phyloP scores from a whole-genome alignment of 2,113 vertebrate genomes.

The Oreotrochilus melanogaster region DNA sequence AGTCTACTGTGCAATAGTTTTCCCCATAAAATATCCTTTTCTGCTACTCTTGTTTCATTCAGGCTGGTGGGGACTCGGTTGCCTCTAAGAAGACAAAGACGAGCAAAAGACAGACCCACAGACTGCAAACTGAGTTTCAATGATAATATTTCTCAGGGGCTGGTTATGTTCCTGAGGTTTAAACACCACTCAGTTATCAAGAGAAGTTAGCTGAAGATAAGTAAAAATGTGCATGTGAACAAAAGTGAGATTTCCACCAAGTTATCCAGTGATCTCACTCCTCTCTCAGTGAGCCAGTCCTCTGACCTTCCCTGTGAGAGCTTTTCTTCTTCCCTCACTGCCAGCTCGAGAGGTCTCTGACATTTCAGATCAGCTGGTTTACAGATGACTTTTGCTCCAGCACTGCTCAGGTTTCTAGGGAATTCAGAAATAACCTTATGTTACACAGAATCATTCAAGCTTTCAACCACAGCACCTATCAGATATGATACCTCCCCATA shows the following conservation, averaged over 20 bases:
- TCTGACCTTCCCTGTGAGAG: not conserved
- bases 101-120: not conserved
- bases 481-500: not conserved
- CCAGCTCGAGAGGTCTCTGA: not conserved
- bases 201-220: not conserved
- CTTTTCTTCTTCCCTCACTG: slow-evolving; percentile 6
- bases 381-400: not conserved
- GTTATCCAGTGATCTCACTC: not conserved
- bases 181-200: not conserved
- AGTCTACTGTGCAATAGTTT: not conserved
- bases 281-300: not conserved
- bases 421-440: slow-evolving; percentile 30
- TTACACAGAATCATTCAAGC: slow-evolving; percentile 6
- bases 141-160: not conserved
- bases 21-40: slow-evolving; percentile 30
- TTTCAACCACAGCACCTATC: slow-evolving; percentile 6
- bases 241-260: slow-evolving; percentile 21
- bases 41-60: slow-evolving; percentile 5
- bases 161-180: not conserved
- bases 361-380: not conserved
- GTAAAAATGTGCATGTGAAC: not conserved
- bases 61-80: not conserved
- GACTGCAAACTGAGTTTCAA: not conserved
- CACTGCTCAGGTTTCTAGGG: slow-evolving; percentile 21
- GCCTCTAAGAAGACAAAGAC: slow-evolving; percentile 6